Base-by-base conservation (phyloP, 2,113 vertebrate genomes). In the Rhinolophus ferrumequinum region DNA sequence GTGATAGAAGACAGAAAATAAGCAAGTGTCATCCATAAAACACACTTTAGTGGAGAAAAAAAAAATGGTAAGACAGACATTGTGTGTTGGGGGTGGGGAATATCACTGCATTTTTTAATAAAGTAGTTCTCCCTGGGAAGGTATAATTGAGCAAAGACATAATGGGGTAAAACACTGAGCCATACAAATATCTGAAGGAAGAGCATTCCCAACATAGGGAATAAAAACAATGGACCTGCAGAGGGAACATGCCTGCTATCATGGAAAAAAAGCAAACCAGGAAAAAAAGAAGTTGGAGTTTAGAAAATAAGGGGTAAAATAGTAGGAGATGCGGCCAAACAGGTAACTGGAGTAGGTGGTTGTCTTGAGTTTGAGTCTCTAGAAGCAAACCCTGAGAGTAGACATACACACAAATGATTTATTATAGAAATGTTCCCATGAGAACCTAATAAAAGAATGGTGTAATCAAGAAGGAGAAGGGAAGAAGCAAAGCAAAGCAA, bases 61-160 rank as follows among this genome's bases (percentile, higher is more conserved):
- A 47, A 62, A 64, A 30, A 26, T 2, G 33, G 1, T 6, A 90
- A 82, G 12, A 38, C 3, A 81, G 3, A 18, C 21, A 14, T 3
- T 50, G 1, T 95, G 15, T 69, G 2, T 15, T 38, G 21, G 13
- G 1, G 54, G 6, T 38, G 5, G 28, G 2, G 8, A 66, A 47
- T 80, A 52, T 50, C 8, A 83, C 4, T 75, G 38, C 33, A 80
- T 52, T 70, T 91, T 88, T 75, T 47, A 16, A 56, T 56, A 44
- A 33, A 62, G 1, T 2, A 1, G 2, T 6, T 5, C 19, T 79
- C 1, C 13, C 4, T 77, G 24, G 3, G 6, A 84, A 22, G 54
- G 19, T 13, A 28, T 67, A n/a, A 73, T 21, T 67, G 24, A 24
- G 15, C 26, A 85, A 88, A 88, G 8, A 30, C 30, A 24, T 5